phyloP scores from a whole-genome alignment of 2,888 invertebrate genomes.

The Exephanes ischioxanthus region DNA sequence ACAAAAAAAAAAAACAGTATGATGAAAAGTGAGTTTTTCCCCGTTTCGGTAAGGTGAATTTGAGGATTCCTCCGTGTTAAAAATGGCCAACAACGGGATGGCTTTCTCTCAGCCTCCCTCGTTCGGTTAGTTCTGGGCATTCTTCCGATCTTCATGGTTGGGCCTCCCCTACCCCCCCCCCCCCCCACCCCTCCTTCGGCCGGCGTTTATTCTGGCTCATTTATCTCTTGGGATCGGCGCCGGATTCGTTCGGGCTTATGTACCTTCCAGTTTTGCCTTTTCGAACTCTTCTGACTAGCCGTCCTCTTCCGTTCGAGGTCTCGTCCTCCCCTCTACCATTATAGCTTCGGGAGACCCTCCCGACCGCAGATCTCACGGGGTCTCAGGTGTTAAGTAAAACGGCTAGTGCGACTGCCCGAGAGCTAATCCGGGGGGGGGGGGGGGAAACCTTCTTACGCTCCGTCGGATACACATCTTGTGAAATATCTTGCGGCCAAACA shows the following conservation, averaged over 20 bases:
- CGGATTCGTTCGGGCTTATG: slow-evolving; percentile 66
- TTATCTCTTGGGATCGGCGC: slow-evolving; percentile 74
- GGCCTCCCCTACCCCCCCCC: too few species aligned
- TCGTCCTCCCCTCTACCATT: slow-evolving; percentile 7
- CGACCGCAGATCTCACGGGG: slow-evolving; percentile 59
- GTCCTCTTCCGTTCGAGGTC: slow-evolving; percentile 7
- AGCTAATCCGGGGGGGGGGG: slow-evolving; percentile 48
- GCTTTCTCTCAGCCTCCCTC: slow-evolving; percentile 19
- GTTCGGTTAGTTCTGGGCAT: slow-evolving; percentile 74
- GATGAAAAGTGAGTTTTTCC: not conserved
- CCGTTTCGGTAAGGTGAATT: slow-evolving; percentile 54
- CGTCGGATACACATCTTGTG: slow-evolving; percentile 52
- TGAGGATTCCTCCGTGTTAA: slow-evolving; percentile 40
- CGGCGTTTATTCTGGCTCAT: slow-evolving; percentile 77
- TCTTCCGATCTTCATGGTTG: slow-evolving; percentile 72
- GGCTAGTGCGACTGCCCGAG: slow-evolving; percentile 63
- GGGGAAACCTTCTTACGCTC: slow-evolving; percentile 62
- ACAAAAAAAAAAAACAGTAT: not conserved
- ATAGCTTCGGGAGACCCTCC: slow-evolving; percentile 19
- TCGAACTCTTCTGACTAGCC: slow-evolving; percentile 48
- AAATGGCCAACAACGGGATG: slow-evolving; percentile 44
- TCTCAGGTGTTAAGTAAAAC: slow-evolving; percentile 79
- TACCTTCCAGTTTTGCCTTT: slow-evolving; percentile 68
- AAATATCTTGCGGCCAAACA: slow-evolving; percentile 61
- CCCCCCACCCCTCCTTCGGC: slow-evolving; percentile 47